Percentiles rank a stretch among this genome's conserved stretches.
Evolutionary conservation across 35 echinoderm and acorn worm genomes (phyloP).

Genomic region (Lytechinus pictus): DNA sequence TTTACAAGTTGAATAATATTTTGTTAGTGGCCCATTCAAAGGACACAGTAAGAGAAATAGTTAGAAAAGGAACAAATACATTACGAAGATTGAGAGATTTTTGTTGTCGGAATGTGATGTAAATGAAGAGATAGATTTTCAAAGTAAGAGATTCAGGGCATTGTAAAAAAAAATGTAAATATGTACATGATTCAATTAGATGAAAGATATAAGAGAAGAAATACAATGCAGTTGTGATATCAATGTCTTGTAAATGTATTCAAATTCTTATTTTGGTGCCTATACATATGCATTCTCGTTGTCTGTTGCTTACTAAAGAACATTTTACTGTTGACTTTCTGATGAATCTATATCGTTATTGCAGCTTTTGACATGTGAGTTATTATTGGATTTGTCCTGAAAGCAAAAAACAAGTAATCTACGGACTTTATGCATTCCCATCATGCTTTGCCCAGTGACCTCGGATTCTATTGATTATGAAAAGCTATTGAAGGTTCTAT

Average conservation of each 20-base stretch:
- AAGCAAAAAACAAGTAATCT: background rate
- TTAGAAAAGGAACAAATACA: background rate
- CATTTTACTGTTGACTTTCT: background rate
- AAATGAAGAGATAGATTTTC: background rate
- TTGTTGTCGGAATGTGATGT: background rate
- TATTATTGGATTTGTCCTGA: background rate
- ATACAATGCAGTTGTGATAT: background rate
- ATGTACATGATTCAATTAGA: background rate
- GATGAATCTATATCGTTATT: background rate
- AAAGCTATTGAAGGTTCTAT: background rate
- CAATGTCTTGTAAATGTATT: constrained; percentile 20
- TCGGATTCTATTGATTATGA: background rate
- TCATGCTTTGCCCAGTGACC: background rate
- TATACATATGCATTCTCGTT: background rate
- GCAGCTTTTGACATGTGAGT: background rate
- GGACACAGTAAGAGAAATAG: background rate
- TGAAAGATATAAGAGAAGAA: background rate
- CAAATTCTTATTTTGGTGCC: background rate
- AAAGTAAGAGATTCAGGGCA: background rate
- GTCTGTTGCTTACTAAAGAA: background rate
- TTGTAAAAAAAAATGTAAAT: background rate
- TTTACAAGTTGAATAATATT: background rate
- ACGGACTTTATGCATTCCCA: background rate
- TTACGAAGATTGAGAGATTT: background rate
- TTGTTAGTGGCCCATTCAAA: background rate